These are phyloP conservation scores for Acestrorhynchus altus DNA, from an alignment of 2,797 vertebrate genomes.

Conservation along the genomic window DNA sequence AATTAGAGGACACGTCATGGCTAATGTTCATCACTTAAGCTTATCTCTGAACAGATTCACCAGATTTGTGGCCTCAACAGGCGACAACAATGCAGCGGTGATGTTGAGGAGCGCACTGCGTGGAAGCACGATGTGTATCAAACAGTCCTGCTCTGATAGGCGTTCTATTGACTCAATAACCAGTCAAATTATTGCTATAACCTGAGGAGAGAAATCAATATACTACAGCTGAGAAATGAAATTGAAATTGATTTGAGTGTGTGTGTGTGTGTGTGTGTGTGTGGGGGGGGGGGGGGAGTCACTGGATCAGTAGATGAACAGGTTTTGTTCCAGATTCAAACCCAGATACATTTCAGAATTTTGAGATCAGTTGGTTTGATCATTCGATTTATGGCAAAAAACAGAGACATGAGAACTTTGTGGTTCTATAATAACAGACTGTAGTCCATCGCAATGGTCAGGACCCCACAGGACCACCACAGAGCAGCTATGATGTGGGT, in stretches of 20 bases:
- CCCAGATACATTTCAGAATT: background rate
- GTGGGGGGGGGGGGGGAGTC: background rate
- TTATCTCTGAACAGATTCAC: background rate
- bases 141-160: background rate
- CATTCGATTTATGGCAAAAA: background rate
- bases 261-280: background rate
- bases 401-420: too few species aligned
- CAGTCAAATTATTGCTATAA: conserved; percentile 33
- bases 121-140: conserved; percentile 1
- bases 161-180: conserved; percentile 8
- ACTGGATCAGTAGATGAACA: background rate
- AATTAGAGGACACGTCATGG: background rate
- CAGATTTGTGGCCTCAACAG: background rate
- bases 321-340: background rate
- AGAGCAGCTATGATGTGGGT: too few species aligned
- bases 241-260: conserved; percentile 33
- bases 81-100: background rate
- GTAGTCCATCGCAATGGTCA: too few species aligned
- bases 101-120: background rate
- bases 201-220: conserved; percentile 29
- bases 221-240: conserved; percentile 28
- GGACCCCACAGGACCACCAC: too few species aligned
- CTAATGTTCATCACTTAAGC: background rate
- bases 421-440: too few species aligned
- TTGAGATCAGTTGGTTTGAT: background rate